Base-by-base conservation (phyloP, 1,140 invertebrate species). In the Neodiprion pinetum region DNA sequence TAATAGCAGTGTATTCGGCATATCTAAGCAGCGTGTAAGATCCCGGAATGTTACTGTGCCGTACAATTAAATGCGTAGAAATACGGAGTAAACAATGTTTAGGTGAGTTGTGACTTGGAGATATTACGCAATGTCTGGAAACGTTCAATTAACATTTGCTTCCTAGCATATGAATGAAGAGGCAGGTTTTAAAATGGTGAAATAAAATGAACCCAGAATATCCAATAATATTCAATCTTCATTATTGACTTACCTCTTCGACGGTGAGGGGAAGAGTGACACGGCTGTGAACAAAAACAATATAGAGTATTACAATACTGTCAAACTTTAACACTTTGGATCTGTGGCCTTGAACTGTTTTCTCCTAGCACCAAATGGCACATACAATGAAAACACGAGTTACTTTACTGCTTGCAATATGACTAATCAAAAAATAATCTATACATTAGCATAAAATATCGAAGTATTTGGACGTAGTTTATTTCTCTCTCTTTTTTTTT, bases 181-280 rank as follows among this genome's bases (percentile, higher is more conserved):
- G 69, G 48, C n/a, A 23, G 48, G 0, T 49, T 48, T 70, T 71
- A 48, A 17, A 71, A 50, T 76, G 68, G 67, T 72, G 72, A 75
- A 49, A 28, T 61, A n/a, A 53, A n/a, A 21, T 49, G 53, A 17
- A 74, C 49, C 14, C 12, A 73, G 72, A 48, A 80, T 73, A 50
- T 72, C 17, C 17, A 67, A 65, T 53, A 67, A 72, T 76, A 67
- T 78, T 78, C 72, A 73, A 72, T 69, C 67, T 76, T 68, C 67
- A 74, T 49, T 77, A 68, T 71, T 79, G 74, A 85, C 87, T 87
- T 89, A 93, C 92, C 91, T 97, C 93, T 89, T 94, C 92, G 76
- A 94, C 93, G 75, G 93, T 94, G 77, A 94, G 90, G 81, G 93
- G 93, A 80, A 94, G 90, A 81, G 92, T 93, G 78, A 94, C 92